Base-by-base conservation (phyloP, 2,113 vertebrate genomes). In the Phaetusa simplex region DNA sequence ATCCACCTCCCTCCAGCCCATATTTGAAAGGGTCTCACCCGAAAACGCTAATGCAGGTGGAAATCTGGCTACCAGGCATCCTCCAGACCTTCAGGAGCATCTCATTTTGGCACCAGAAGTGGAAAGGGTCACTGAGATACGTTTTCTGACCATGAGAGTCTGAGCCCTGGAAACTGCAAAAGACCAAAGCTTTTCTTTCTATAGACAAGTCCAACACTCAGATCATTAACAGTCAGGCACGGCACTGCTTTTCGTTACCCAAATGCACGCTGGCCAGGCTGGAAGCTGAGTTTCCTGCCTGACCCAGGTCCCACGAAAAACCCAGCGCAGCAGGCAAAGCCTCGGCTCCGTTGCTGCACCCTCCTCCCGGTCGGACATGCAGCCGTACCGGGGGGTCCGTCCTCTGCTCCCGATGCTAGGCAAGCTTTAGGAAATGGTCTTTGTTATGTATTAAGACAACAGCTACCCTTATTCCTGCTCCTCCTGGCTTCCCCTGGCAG, bases 211-310 rank as follows among this genome's bases (percentile, higher is more conserved):
- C 40, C 52, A 45, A 11, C 17, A 3, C 55, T 32, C 58, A 30
- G 67, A 34, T 19, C 47, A 36, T 6, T 50, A 49, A 9, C 70
- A 79, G 38, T 13, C 32, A 47, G 56, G 70, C 49, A 49, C 1
- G 0, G 47, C 34, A 16, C 36, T 45, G 55, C 52, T 69, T 65
- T 13, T 59, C 5, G 1, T 45, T 18, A 42, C 61, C 23, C 0
- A 2, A 16, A 55, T 6, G 21, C 40, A 58, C 0, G 0, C 55
- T 43, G 47, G 38, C n/a, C 11, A 2, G 29, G 55, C 42, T 90
- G 49, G 61, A 27, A 65, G 38, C 52, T 16, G 73, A 55, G 22
- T 30, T 21, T 95, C 26, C 19, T 80, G 62, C 62, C 43, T 56
- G n/a, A 52, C 45, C 17, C 74, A 13, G 58, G 76, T 84, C 49